Evolutionary conservation across 2,888 invertebrate genomes (phyloP), one percentile per base, ranked within the genome.

Genomic region (Parasteatoda lunata): DNA sequence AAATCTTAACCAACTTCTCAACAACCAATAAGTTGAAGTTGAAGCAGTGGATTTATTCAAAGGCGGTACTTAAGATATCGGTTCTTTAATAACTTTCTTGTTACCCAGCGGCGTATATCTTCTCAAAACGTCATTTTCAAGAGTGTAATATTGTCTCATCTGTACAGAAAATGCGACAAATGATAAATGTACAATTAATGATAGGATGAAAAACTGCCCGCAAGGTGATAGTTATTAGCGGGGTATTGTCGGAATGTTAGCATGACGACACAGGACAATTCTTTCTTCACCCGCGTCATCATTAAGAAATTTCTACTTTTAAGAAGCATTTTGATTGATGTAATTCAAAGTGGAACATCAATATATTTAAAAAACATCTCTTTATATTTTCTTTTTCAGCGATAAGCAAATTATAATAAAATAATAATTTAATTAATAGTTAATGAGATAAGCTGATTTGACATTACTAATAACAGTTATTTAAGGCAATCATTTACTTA

Each of bases 201-300:
- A 77, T 69, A 64, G 66, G 77, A 76, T 65, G 76, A 48, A 49
- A 76, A 76, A 76, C n/a, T 49, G 59, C 79, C 64, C 48, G 8
- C 9, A 30, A 64, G 71, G 71, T n/a, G 70, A 70, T 71, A 71
- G 79, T 59, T 59, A 71, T 71, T 71, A 79, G 48, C 49, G 64
- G 13, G 79, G 49, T 30, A 68, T 66, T 68, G 51, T 52, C 66
- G 79, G 79, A 79, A 79, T 79, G 79, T 79, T 79, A 71, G n/a
- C 30, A n/a, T 79, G 71, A 49, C 79, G 71, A 79, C 59, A 77
- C 52, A 51, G 30, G 49, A 48, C 9, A 59, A 59, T 59, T 13
- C n/a, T 59, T 59, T 59, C 59, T 59, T 59, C 59, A 9, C n/a
- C n/a, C 59, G 7, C 9, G n/a, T n/a, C 9, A 59, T 7, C 8